phyloP scores from a whole-genome alignment of 2,797 vertebrate species.

The Malacoraja senta region DNA sequence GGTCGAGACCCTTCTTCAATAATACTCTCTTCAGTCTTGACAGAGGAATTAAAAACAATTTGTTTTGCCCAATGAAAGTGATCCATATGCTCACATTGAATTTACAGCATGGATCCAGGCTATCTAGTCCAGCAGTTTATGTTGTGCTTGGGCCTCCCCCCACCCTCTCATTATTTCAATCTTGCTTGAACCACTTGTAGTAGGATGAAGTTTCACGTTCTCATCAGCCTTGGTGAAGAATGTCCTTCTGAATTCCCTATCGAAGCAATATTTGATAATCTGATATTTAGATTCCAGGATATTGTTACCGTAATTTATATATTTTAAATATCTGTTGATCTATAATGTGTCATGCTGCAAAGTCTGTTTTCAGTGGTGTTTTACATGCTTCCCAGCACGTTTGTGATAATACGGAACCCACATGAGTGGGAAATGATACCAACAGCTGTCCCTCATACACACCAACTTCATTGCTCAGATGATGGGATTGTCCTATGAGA shows the following conservation, averaged over 20 bases:
- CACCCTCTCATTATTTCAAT: background rate
- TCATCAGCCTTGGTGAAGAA: too few species aligned
- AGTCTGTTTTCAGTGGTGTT: background rate
- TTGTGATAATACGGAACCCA: background rate
- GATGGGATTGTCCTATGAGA: too few species aligned
- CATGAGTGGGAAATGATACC: background rate
- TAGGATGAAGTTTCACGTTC: too few species aligned
- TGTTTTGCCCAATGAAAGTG: too few species aligned
- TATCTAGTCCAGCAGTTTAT: background rate
- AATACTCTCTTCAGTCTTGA: too few species aligned
- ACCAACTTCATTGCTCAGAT: too few species aligned
- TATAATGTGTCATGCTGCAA: background rate
- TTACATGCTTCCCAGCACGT: background rate
- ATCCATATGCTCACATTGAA: background rate
- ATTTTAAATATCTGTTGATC: background rate
- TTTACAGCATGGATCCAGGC: background rate
- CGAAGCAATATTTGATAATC: background rate
- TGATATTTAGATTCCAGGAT: background rate
- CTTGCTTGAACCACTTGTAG: too few species aligned
- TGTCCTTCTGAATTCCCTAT: background rate
- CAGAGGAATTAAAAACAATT: background rate
- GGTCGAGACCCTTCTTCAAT: too few species aligned
- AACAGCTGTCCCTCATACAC: background rate
- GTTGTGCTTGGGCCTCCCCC: background rate
- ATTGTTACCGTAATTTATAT: background rate